Evolutionary conservation across 2,113 vertebrate species (phyloP), one percentile per base, ranked within the genome.

Genomic region (Monopterus albus): DNA sequence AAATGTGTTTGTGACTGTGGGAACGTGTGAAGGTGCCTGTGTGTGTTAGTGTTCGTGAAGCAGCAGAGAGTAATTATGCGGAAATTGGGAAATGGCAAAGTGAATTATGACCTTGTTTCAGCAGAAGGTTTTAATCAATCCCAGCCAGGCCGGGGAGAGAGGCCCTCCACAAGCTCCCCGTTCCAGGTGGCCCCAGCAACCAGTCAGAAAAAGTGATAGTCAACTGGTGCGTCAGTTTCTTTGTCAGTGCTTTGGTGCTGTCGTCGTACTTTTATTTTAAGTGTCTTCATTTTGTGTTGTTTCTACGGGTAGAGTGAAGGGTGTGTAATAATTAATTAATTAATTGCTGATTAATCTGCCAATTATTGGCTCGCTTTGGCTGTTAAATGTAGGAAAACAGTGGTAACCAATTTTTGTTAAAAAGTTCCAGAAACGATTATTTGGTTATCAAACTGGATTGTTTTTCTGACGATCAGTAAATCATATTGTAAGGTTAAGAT

Each of bases 101-200:
- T 93, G 87, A 93, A 93, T 93, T 91, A 91, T 90, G 91, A 92
- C 92, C 92, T 92, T 92, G 84, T 91, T 91, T 90, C 87, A 85
- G 81, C 79, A 81, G 79, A 87, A 73, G 87, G 82, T 75, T 92
- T 92, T 92, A 92, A 92, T 93, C 91, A 92, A 85, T 57, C 83
- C 78, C 65, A 74, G 84, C 82, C 89, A 89, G 88, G 85, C 83
- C 78, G 36, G 53, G 20, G 72, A 77, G 77, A 47, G 36, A 75
- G 74, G 63, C 57, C 12, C 68, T 35, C 25, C 70, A 60, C 46
- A 26, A 64, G 63, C 56, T 47, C 61, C 56, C 66, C 47, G 56
- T 67, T 64, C 57, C 56, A 53, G 60, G 78, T 53, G 77, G 77
- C 65, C 51, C 38, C 68, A 42, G 56, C 49, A 53, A 60, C 43